These are phyloP conservation scores for Myioborus melanocephalus DNA, from an alignment of 2,797 vertebrate species.

Conservation along the genomic window DNA sequence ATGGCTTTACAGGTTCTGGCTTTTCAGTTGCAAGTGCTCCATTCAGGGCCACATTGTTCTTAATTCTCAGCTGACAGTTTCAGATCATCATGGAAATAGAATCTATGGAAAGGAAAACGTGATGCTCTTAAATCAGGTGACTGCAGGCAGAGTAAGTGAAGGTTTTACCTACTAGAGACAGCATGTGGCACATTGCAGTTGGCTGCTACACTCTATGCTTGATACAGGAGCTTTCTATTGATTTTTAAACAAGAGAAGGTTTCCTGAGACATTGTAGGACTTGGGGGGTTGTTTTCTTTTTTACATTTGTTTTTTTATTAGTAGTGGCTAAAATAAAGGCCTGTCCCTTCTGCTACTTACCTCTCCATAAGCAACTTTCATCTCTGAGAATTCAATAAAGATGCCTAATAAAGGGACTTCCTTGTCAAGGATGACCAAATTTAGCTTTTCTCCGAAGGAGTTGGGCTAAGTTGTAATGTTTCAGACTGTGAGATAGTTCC, in stretches of 20 bases:
- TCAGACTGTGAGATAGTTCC: neutral
- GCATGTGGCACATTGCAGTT: neutral
- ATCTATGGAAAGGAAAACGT: neutral
- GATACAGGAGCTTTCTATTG: neutral
- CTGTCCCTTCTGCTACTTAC: neutral
- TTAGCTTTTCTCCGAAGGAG: neutral
- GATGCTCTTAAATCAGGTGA: neutral
- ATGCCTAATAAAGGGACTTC: neutral
- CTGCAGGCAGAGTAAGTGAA: neutral
- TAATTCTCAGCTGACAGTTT: neutral
- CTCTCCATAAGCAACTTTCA: neutral
- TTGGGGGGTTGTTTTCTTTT: neutral
- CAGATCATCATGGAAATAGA: neutral
- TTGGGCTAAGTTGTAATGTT: neutral
- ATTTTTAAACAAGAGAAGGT: neutral
- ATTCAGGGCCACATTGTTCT: neutral
- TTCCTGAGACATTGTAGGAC: neutral
- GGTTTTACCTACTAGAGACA: neutral
- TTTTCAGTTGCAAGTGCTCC: neutral
- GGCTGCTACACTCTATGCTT: neutral
- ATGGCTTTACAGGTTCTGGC: neutral
- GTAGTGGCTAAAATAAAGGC: neutral
- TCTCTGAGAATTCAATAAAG: neutral
- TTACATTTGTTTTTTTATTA: neutral
- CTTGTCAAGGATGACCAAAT: neutral